Base-by-base conservation (phyloP, 2,113 vertebrate genomes). In the Malurus melanocephalus region DNA sequence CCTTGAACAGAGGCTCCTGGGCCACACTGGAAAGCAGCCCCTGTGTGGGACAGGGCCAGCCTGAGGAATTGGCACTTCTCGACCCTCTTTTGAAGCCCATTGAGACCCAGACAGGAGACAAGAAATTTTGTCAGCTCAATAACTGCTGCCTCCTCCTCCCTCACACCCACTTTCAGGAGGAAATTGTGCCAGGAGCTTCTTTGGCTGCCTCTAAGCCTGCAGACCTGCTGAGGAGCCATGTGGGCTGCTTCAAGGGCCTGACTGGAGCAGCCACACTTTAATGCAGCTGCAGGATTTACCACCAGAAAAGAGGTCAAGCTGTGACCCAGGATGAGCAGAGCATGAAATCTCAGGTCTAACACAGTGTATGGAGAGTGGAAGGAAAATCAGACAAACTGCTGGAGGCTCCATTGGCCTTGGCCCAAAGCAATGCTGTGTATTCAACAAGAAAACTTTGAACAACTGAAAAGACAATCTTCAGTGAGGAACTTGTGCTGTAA, bases 1-100 rank as follows among this genome's bases (percentile, higher is more conserved):
- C 79, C 79, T 93, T 69, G 60, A 85, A 52, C 55, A 76, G 62
- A 80, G 38, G 51, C 64, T 82, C 67, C 85, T n/a, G 43, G 78
- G 67, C 59, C 22, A 21, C 35, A 5, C 67, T 85, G 87, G 75
- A 94, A 89, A 32, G 46, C 51, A 55, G 89, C 55, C 67, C 77
- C 35, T 3, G 3, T 3, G 0, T 74, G 81, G 89, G 81, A 87
- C 56, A 64, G 52, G 72, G 92, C 87, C 89, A 93, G 79, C 40
- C n/a, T 0, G 0, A 87, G 51, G 48, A 79, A 32, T 46, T 95
- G 91, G 94, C 71, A 45, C 32, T 77, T 56, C 40, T 52, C 0
- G 0, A 23, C 9, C 17, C 8, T 81, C 21, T 77, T 80, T 56
- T 46, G 19, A 43, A 93, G 75, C 35, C 80, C 60, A 27, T 2